Evolutionary conservation across 2,888 invertebrate species (phyloP).

Genomic region (Spialia ferax): DNA sequence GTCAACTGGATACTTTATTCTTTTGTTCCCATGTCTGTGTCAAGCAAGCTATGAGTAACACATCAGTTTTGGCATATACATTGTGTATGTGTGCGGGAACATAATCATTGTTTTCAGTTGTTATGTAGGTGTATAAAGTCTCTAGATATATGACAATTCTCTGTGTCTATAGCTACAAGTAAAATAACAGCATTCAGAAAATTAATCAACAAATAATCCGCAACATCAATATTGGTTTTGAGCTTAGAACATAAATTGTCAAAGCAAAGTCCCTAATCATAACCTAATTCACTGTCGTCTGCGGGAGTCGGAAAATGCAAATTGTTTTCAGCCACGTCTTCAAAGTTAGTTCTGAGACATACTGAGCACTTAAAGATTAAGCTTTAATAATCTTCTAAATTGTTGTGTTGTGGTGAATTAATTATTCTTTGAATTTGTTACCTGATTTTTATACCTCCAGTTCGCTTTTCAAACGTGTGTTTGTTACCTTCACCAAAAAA

Average conservation of each 20-base stretch:
- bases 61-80: no score
- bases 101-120: no score
- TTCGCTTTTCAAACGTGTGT: no score
- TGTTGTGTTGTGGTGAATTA: background rate
- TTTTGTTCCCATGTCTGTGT: no score
- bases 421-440: background rate
- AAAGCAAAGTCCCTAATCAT: constrained; percentile 4
- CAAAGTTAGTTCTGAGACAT: background rate
- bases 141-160: no score
- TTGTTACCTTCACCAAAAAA: no score
- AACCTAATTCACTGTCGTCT: constrained; percentile 5
- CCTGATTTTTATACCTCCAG: background rate
- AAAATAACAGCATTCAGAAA: background rate
- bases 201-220: constrained; percentile 7
- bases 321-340: background rate
- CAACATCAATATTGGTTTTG: background rate
- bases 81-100: no score
- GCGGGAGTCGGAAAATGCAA: constrained; percentile 8
- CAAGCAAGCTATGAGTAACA: no score
- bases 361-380: background rate
- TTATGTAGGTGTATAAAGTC: no score
- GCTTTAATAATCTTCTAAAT: background rate
- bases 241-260: constrained; percentile 6
- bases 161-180: background rate
- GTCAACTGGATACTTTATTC: no score